Base-by-base conservation (phyloP, 2,888 invertebrate species). In the Idaea biselata region DNA sequence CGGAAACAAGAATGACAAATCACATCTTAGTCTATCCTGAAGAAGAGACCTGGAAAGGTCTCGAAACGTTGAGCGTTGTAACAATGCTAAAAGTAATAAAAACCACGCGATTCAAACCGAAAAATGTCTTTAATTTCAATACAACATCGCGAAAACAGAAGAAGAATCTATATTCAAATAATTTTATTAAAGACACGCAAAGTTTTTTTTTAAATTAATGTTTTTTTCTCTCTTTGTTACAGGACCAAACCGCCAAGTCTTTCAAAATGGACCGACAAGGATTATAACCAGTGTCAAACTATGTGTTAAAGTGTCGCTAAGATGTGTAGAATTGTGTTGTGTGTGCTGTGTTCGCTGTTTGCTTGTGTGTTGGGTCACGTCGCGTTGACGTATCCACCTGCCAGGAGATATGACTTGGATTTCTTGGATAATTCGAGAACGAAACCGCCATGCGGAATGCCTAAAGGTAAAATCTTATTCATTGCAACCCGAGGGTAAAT, bases 371-470 rank as follows among this genome's bases (percentile, higher is more conserved):
- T 75, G 59, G 93, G 91, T 59, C 98, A 99, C 86, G 97, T 99
- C 55, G 96, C 97, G 11, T 93, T 99, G 61, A 98, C 97, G 14
- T 98, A 95, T 87, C 98, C 98, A 62, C 97, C 97, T 1, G 98
- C 98, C 0, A 94, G 98, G 78, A 95, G 95, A 80, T 97, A 96
- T 81, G 97, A 97, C 79, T 93, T 98, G 87, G 99, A 99, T 88
- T 99, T 98, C 90, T 93, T 98, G 90, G 98, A 98, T 84, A 98
- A 96, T 83, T 95, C 96, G 58, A 94, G 98, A 79, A 98, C 98
- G 33, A 96, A 96, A 78, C 95, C 96, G 67, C 98, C 98, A 66
- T 99, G 99, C 86, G 99, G 99, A 70, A 98, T 98, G 97, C 97
- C 98, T 25, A 97, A 96, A 96, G 97, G 97, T 97, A 89, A 94